Conservation (phyloP, 1,140 invertebrate genomes). For the Drosophila ohnishii region DNA sequence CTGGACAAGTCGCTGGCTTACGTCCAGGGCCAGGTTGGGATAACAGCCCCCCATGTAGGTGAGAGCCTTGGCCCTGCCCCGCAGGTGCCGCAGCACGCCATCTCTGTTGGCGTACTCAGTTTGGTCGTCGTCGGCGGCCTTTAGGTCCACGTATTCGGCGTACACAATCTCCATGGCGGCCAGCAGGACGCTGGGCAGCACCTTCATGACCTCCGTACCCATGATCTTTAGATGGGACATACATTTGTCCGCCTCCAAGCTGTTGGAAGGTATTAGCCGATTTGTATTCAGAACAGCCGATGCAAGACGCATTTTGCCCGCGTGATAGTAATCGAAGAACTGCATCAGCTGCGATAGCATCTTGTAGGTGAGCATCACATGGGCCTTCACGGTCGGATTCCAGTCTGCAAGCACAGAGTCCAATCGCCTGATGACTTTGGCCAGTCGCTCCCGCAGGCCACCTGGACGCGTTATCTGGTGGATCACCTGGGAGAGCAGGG, state of each 20-base stretch:
- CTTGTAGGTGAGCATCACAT: slow-evolving; percentile 89
- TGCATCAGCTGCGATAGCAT: slow-evolving; percentile 92
- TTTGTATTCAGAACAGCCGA: slow-evolving; percentile 89
- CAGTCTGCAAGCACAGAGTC: slow-evolving; percentile 69
- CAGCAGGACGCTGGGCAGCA: slow-evolving; percentile 92
- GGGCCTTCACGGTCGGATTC: slow-evolving; percentile 83
- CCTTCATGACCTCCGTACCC: slow-evolving; percentile 88
- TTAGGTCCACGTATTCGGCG: slow-evolving; percentile 86
- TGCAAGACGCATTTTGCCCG: slow-evolving; percentile 90
- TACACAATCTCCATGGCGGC: slow-evolving; percentile 95
- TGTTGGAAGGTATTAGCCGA: slow-evolving; percentile 88
- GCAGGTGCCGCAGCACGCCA: slow-evolving; percentile 84
- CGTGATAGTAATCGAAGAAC: slow-evolving; percentile 96
- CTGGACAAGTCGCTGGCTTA: slow-evolving; percentile 96
- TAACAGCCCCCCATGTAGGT: slow-evolving; percentile 97
- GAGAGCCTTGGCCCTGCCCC: slow-evolving; percentile 92
- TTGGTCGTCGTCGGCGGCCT: slow-evolving; percentile 2
- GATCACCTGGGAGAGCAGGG: slow-evolving; percentile 90
- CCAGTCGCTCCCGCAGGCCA: slow-evolving; percentile 87
- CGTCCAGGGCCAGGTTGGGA: slow-evolving; percentile 97
- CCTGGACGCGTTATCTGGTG: slow-evolving; percentile 86
- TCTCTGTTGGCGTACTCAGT: slow-evolving; percentile 84
- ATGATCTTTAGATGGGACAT: slow-evolving; percentile 87
- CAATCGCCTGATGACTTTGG: slow-evolving; percentile 64
- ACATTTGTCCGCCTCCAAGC: slow-evolving; percentile 89